Base-by-base conservation (phyloP, 2,113 vertebrate genomes). In the Syngnathus floridae region DNA sequence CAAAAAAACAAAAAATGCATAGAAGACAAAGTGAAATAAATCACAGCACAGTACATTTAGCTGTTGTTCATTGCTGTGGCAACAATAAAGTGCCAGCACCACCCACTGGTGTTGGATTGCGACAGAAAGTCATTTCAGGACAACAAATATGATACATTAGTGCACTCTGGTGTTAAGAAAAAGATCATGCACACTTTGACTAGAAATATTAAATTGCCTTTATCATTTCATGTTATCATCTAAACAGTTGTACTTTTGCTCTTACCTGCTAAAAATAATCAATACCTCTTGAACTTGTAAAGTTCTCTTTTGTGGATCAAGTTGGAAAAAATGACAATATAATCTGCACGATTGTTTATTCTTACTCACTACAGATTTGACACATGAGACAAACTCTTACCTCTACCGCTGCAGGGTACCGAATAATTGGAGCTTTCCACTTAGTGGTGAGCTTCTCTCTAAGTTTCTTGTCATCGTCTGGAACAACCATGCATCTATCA, bases 371-470 rank as follows among this genome's bases (percentile, higher is more conserved):
- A 31, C 4, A 21, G 48, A 51, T 16, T 46, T 16, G 5, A 54
- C 22, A 5, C 21, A 22, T 9, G 26, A 4, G 5, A 55, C 22
- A 56, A 14, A 12, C 26, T 67, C 82, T 80, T 78, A 90, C 90
- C 89, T 81, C 58, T 7, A 81, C 1, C 43, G 84, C 82, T 62
- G 12, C n/a, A 59, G 83, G 1, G 63, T 86, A 78, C 54, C 17
- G 55, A 46, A 91, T 66, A 21, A 60, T 36, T 14, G 90, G 90
- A 3, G 78, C 74, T 58, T 67, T 64, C 90, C 88, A 90, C 19
- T 70, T 60, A 3, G n/a, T 78, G 77, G 78, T 88, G 73, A 91
- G n/a, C 73, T 79, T 88, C 70, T 85, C 45, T 80, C 90, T 80
- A 63, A 84, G 59, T 37, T 61, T 43, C n/a, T 14, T 26, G 8